These are phyloP conservation scores for Pelmatolapia mariae DNA, from an alignment of 2,113 vertebrate genomes.

Conservation along the genomic window DNA sequence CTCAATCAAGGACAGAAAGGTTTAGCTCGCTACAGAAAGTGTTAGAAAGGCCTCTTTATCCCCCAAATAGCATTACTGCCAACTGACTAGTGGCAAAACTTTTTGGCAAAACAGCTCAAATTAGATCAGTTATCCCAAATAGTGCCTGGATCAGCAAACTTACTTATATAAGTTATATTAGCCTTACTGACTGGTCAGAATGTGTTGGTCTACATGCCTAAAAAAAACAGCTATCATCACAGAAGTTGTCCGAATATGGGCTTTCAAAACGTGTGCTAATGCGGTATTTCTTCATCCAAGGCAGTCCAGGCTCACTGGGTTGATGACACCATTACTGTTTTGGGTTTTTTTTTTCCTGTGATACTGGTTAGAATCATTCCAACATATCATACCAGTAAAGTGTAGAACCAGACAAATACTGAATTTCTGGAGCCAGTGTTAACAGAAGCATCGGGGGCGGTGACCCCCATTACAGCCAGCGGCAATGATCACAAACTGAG, in stretches of 20 bases:
- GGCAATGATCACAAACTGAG: not conserved
- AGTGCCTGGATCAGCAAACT: not conserved
- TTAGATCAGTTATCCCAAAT: not conserved
- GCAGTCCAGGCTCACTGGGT: not conserved
- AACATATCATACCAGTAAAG: not conserved
- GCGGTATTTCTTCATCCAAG: not conserved
- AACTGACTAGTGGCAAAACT: not conserved
- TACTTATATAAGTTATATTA: not conserved
- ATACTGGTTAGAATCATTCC: not conserved
- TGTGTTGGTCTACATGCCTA: not conserved
- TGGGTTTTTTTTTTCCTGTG: not conserved
- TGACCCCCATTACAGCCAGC: not conserved
- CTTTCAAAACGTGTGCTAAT: not conserved
- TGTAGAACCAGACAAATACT: not conserved
- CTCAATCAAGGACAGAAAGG: not conserved
- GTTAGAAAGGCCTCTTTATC: not conserved
- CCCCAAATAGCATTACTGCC: not conserved
- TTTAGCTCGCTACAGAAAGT: not conserved
- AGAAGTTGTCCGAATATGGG: not conserved
- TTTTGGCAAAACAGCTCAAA: not conserved
- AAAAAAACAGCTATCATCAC: not conserved
- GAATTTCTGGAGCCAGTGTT: not conserved
- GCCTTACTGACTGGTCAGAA: not conserved
- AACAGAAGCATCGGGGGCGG: not conserved
- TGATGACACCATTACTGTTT: not conserved